Base-by-base conservation (phyloP, 2,113 vertebrate species). In the Sorex araneus region DNA sequence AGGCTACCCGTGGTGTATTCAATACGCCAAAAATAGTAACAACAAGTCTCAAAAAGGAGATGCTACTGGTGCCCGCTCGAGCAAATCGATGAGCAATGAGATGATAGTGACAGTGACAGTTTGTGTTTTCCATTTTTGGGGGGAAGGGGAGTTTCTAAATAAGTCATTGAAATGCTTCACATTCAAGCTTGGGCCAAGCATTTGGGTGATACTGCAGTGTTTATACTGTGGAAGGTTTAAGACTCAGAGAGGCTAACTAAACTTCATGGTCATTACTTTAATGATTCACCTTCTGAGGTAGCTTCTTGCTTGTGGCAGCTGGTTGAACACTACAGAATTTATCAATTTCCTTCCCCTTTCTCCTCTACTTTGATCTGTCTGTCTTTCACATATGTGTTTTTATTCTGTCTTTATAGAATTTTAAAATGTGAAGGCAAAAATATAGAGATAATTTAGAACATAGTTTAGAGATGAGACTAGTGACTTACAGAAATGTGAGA, bases 371-470 rank as follows among this genome's bases (percentile, higher is more conserved):
- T 3, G 23, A 0, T 57, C 25, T 80, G 73, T 13, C 54, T 57
- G 6, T 93, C 21, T 83, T 40, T 54, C 1, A 79, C 3, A 75
- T 0, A 87, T 21, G 60, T 32, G 63, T 9, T 67, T 93, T 84
- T 13, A 77, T 30, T 84, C 18, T 79, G 25, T 81, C 30, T 15
- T 90, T 82, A 63, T 0, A 79, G 57, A 88, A n/a, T 66, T 84
- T 91, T 78, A 73, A 73, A 73, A 64, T 90, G 50, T 50, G 32
- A 93, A 84, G 21, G 11, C 63, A 94, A 50, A 86, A 95, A 79
- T n/a, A 32, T 54, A 63, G 6, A 77, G n/a, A 34, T 40, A 87
- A 67, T 70, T 74, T 78, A 87, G 6, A 92, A 84, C 16, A 77
- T 87, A 34, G 87, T 92, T 92, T 66, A 78, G 10, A 89, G 54